Base-by-base conservation (phyloP, 2,888 invertebrate species). In the Andrena marginata region DNA sequence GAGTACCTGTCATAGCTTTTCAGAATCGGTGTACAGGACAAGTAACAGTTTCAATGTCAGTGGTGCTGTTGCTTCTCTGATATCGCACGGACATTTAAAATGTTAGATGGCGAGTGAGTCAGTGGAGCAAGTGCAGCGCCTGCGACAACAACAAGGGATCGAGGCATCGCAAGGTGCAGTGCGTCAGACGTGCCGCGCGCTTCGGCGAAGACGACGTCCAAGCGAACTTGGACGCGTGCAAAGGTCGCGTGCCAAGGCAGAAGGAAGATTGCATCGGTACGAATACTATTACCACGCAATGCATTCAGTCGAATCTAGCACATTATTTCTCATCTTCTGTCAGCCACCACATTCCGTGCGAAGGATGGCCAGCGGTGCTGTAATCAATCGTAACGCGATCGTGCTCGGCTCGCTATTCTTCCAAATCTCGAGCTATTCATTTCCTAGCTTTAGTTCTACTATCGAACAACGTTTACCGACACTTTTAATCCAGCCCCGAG, bases 51-150 rank as follows among this genome's bases (percentile, higher is more conserved):
- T 42, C 16, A 42, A 42, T 16, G 4, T 42, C 1, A 42, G 16
- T 42, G 16, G 42, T 16, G 42, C 16, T 16, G 16, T 16, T 42
- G 1, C 16, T 16, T 16, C 16, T 42, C 16, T 16, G 13, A 16
- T 16, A 42, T 16, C 42, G 4, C 42, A 16, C 16, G 42, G 13
- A 16, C 42, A 42, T 48, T n/a, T 62, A 6, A 10, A 48, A 3
- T 56, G 82, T 6, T 81, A 96, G 96, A 91, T 96, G 96, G 96
- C 95, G 96, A 91, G 94, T 95, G 3, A 96, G 96, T 7, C 95
- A 95, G 70, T 96, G 96, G 96, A 95, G 96, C 84, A 94, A 95
- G 78, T 96, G 96, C 89, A 95, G 95, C 56, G 95, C 95, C 0
- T 95, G 95, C 85, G 94, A 94, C 87, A 94, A 94, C 71, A 94